phyloP scores from a whole-genome alignment of 2,113 vertebrate species.

The Psephotus haematonotus region DNA sequence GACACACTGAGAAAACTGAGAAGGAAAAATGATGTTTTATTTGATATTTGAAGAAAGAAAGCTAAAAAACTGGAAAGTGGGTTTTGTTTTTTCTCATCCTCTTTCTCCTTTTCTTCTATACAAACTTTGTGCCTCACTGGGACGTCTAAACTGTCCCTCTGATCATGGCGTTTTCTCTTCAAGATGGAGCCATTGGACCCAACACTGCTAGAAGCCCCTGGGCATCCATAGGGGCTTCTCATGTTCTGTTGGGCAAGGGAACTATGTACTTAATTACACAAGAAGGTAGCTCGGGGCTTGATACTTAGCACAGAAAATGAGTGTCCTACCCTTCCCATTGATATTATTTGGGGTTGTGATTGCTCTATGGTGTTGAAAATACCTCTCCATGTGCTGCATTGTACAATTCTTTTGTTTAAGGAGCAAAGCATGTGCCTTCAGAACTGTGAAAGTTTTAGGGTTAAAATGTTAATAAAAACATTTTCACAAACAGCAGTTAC shows the following conservation, averaged over 20 bases:
- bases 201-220: background rate
- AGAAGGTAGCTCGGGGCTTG: background rate
- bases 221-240: background rate
- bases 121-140: background rate
- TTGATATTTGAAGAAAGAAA: background rate
- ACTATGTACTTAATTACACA: background rate
- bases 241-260: rapidly evolving
- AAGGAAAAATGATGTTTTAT: rapidly evolving
- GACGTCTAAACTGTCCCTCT: background rate
- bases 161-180: background rate
- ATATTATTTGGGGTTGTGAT: background rate
- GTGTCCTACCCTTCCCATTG: background rate
- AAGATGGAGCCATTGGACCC: background rate
- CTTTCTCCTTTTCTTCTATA: background rate
- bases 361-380: background rate
- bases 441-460: background rate
- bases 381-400: rapidly evolving
- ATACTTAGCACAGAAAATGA: background rate
- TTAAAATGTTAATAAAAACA: background rate
- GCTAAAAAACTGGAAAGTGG: background rate
- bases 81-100: background rate
- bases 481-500: background rate
- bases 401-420: background rate
- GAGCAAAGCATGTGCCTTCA: background rate
- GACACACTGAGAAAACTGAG: background rate